Evolutionary conservation across 2,888 invertebrate genomes (phyloP).

Genomic region (Caenorhabditis sp.): DNA sequence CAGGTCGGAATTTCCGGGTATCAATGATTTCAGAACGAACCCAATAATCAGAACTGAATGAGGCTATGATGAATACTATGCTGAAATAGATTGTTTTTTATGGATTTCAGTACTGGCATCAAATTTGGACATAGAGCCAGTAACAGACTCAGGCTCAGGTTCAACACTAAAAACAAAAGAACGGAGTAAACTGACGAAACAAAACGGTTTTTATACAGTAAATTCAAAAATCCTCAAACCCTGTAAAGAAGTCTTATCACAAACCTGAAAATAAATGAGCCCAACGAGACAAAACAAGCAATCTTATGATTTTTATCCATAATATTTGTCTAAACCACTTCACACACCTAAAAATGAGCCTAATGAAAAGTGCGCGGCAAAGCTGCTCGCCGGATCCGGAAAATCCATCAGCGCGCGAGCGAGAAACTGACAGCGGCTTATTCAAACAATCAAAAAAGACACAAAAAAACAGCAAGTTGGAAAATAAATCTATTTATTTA

Average conservation of each 20-base stretch:
- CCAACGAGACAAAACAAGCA: conserved; percentile 28
- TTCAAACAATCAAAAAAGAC: background rate
- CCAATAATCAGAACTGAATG: conserved; percentile 33
- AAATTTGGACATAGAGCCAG: too few species aligned
- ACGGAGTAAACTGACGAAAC: too few species aligned
- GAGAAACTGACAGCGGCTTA: background rate
- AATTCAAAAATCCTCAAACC: too few species aligned
- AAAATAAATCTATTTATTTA: too few species aligned
- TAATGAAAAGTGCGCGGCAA: background rate
- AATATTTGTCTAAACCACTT: conserved; percentile 2
- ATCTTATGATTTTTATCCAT: conserved; percentile 31
- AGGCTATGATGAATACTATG: conserved; percentile 23
- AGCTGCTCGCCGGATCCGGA: background rate
- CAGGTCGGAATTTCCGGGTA: conserved; percentile 17
- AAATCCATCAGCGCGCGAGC: background rate
- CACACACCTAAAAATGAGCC: background rate
- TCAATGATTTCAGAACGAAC: conserved; percentile 34
- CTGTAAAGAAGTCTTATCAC: background rate
- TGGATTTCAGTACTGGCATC: too few species aligned
- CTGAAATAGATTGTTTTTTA: too few species aligned
- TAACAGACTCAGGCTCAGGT: too few species aligned
- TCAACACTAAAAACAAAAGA: too few species aligned
- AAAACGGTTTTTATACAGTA: too few species aligned
- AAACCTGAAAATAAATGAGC: conserved; percentile 30
- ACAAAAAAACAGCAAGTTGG: background rate